Evolutionary conservation across 1,140 invertebrate genomes (phyloP), one percentile per base, ranked within the genome.

Genomic region (Drosophila murphyi): DNA sequence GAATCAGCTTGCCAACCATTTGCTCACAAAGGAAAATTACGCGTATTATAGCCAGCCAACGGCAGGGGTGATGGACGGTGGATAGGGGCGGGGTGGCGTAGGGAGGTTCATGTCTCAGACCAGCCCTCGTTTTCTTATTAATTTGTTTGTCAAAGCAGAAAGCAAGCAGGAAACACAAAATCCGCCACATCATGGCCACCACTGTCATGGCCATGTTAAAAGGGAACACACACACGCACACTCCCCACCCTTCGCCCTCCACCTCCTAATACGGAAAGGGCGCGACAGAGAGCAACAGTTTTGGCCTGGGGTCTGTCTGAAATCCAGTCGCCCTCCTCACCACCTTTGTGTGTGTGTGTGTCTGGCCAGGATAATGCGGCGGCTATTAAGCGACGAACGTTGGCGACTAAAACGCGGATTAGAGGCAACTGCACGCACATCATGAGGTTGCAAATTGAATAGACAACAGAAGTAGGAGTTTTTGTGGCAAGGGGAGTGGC

Each of bases 351-450:
- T 39, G 39, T 4, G 10, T 43, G 39, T 43, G 0, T 51, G 20
- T 31, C 68, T 56, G 59, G 61, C 37, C 34, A 61, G 56, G 71
- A 70, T 70, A 70, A 70, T 52, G 45, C 45, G 39, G 3, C 31
- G 35, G 47, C 55, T 20, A 62, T 54, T 62, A 57, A 71, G 54
- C 51, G 72, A 57, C 55, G 39, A 28, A 72, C 54, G 47, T 45
- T 51, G 68, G 51, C 70, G 64, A 82, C 82, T 87, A 87, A 87
- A 86, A 81, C 82, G 80, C 83, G 82, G 82, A 87, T 87, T 87
- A 87, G 83, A 61, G 80, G 45, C 69, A 83, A 80, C 72, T 87
- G 85, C 82, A 87, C 82, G 82, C 82, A 87, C 79, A 79, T 65
- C 41, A 74, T 77, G 74, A 78, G 63, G 52, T 63, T 64, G 72